These are phyloP conservation scores for Acanthaster planci DNA, from an alignment of 35 echinoderm and acorn worm genomes.

Conservation along the genomic window DNA sequence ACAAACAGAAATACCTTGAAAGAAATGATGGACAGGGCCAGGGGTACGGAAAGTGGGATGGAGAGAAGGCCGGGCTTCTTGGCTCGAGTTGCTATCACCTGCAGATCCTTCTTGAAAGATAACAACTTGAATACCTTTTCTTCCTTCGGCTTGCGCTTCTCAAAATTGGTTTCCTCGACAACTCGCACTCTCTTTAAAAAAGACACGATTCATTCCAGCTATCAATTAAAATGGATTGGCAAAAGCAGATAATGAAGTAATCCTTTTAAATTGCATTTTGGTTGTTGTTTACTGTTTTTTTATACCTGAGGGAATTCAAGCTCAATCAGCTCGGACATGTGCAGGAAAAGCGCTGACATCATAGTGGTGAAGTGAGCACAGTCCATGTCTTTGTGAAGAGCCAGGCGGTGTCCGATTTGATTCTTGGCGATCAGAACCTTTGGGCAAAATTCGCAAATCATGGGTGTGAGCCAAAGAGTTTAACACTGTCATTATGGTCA, in stretches of 20 bases:
- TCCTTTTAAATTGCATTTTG: too few relatives aligned
- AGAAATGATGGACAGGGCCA: background rate
- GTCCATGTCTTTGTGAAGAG: background rate
- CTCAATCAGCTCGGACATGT: background rate
- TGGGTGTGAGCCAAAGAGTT: too few relatives aligned
- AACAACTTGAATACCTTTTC: background rate
- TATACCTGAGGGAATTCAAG: background rate
- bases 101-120: background rate
- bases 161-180: background rate
- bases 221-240: too few relatives aligned
- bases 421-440: background rate
- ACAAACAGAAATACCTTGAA: background rate
- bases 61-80: background rate
- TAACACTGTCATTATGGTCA: too few relatives aligned
- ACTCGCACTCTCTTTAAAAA: background rate
- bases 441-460: too few relatives aligned
- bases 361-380: slow-evolving; percentile 23
- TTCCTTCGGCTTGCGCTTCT: background rate
- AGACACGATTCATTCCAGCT: too few relatives aligned
- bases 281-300: too few relatives aligned
- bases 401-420: background rate
- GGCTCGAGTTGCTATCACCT: slow-evolving; percentile 4
- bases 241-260: too few relatives aligned
- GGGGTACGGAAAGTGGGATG: background rate
- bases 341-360: slow-evolving; percentile 5